Base-by-base conservation (phyloP, 2,113 vertebrate species). In the Astur gentilis region DNA sequence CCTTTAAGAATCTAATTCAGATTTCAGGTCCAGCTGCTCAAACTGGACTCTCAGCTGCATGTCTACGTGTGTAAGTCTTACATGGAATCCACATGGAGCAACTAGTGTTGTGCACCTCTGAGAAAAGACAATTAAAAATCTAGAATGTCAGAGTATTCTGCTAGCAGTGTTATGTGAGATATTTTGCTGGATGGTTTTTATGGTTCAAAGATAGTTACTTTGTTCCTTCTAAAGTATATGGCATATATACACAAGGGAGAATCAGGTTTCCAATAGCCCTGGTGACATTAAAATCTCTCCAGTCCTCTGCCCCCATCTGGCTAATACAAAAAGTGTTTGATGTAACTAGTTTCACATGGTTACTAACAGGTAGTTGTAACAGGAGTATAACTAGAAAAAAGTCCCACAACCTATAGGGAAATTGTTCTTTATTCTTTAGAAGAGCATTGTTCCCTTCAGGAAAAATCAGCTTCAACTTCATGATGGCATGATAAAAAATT, bases 401-500 rank as follows among this genome's bases (percentile, higher is more conserved):
- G 6, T 29, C n/a, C 29, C 29, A 32, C 22, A 78, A 31, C 23
- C 47, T 66, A 26, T 17, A 49, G 34, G 38, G 76, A 83, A 16
- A 31, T 31, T 93, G 18, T 32, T 60, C 17, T 77, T 93, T 88
- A 31, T 13, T 70, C 82, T 71, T 87, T 87, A 47, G 78, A 96
- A 93, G 15, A 91, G 2, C 34, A 72, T 73, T 92, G 16, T 25
- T 92, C 23, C 70, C 70, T 93, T 94, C 71, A 61, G 67, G 65
- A 89, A 85, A 90, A 80, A 34, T 88, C 65, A 77, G 12, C 49
- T 95, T 89, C 55, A 38, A 3, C 38, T 82, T 89, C 34, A 50
- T 83, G 76, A 93, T 61, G 49, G 44, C 8, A 29, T 14, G 11
- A 89, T 92, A 86, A 97, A 97, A 88, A 75, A 83, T 54, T 95